A percentile compares a stretch with the other conserved stretches of the same genome.
phyloP scores from a whole-genome alignment of 2,888 invertebrate species.

The Plebejus anna region DNA sequence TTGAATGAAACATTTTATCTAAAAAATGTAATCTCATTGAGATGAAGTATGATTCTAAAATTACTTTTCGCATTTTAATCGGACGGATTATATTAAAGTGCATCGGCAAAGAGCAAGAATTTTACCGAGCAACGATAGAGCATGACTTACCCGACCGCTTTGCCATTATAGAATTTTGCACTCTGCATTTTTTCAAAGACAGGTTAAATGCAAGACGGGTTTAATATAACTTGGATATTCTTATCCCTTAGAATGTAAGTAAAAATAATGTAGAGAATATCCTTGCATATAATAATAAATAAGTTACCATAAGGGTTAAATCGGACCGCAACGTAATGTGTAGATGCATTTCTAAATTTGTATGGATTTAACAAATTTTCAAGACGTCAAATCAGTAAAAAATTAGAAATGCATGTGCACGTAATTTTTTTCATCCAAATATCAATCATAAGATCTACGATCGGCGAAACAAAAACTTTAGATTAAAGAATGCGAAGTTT shows the following conservation, averaged over 20 bases:
- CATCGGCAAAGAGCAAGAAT: background rate
- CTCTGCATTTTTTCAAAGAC: slow-evolving; percentile 20
- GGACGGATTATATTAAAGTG: background rate
- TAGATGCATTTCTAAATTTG: no score
- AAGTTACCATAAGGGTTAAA: no score
- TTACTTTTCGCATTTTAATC: background rate
- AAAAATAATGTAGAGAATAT: background rate
- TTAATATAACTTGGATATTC: slow-evolving; percentile 14
- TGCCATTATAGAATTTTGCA: slow-evolving; percentile 10
- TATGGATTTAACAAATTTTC: no score
- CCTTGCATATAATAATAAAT: background rate
- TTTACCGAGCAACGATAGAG: background rate
- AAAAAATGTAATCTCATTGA: background rate
- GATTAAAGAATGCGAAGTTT: background rate
- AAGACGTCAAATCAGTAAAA: no score
- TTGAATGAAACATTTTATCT: slow-evolving; percentile 2
- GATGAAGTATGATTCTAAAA: background rate
- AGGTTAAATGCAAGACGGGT: slow-evolving; percentile 9
- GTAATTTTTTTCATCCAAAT: background rate
- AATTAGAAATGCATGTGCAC: background rate
- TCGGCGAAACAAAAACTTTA: background rate
- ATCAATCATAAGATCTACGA: background rate
- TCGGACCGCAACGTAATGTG: no score
- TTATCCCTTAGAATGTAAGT: background rate
- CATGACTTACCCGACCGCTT: background rate